phyloP scores from a whole-genome alignment of 2,113 vertebrate species.

The Scytalopus superciliaris region DNA sequence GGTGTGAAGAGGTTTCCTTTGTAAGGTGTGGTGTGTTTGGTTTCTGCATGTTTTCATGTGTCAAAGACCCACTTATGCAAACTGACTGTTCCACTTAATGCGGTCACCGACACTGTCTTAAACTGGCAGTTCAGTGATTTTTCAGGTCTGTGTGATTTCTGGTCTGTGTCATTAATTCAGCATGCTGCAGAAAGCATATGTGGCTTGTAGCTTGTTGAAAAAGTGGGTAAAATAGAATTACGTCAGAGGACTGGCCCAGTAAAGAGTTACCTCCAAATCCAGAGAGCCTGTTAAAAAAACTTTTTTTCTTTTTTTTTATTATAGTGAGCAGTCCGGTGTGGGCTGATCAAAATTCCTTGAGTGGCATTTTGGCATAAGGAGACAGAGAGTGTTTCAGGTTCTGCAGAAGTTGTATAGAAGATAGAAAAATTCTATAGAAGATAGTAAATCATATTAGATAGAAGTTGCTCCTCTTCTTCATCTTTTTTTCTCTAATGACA shows the following conservation, averaged over 20 bases:
- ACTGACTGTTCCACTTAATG: background rate
- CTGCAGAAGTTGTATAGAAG: background rate
- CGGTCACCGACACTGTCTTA: background rate
- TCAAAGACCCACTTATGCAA: accelerated
- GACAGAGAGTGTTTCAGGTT: background rate
- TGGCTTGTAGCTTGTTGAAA: background rate
- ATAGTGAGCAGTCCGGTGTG: background rate
- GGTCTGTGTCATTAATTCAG: background rate
- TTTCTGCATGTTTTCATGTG: background rate
- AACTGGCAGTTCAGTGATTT: background rate
- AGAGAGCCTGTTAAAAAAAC: background rate
- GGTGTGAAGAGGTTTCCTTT: background rate
- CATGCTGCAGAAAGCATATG: background rate
- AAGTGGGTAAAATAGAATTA: background rate
- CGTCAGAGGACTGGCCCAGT: background rate
- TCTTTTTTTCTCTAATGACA: background rate
- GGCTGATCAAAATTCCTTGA: background rate
- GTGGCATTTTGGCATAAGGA: background rate
- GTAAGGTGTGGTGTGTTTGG: background rate
- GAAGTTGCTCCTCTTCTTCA: background rate
- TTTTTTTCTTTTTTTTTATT: background rate
- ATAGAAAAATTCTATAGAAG: background rate
- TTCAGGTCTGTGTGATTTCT: background rate
- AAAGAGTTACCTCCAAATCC: background rate
- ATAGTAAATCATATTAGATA: background rate